These are phyloP conservation scores for Aythya baeri DNA, from an alignment of 2,113 vertebrate genomes.

Conservation along the genomic window DNA sequence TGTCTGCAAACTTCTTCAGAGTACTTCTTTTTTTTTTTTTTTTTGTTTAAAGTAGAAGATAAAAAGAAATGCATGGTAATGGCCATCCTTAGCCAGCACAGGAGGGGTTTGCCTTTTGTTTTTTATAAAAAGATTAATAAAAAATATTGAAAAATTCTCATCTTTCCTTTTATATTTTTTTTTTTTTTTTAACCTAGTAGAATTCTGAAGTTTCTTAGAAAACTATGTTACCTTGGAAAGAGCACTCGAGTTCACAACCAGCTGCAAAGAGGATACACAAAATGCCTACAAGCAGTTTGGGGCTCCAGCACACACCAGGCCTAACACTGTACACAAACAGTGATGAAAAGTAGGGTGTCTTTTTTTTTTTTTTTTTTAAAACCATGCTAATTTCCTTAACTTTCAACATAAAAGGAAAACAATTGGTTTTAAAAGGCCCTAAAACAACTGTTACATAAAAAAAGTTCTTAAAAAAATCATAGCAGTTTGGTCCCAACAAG, in stretches of 20 bases:
- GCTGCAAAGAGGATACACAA: conserved; percentile 62
- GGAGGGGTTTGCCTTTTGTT: conserved; percentile 67
- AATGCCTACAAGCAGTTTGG: conserved; percentile 64
- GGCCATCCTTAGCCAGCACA: conserved; percentile 55
- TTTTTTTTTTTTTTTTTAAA: neutral
- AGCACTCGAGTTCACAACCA: conserved; percentile 65
- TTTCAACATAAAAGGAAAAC: conserved; percentile 67
- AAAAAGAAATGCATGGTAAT: conserved; percentile 43
- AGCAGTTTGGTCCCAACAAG: conserved; percentile 81
- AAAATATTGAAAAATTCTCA: conserved; percentile 83
- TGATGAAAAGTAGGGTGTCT: neutral
- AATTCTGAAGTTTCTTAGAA: conserved; percentile 80
- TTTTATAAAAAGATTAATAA: conserved; percentile 86
- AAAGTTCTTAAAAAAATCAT: conserved; percentile 62
- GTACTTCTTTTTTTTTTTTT: neutral
- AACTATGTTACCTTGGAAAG: conserved; percentile 75
- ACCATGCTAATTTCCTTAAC: conserved; percentile 59
- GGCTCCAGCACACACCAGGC: conserved; percentile 58
- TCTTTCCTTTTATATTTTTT: conserved; percentile 70
- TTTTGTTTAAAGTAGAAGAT: conserved; percentile 25
- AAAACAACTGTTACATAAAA: conserved; percentile 73
- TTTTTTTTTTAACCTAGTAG: conserved; percentile 61
- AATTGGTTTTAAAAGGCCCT: conserved; percentile 67
- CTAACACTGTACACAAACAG: conserved; percentile 41
- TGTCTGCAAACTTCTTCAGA: conserved; percentile 18